Percentiles rank a stretch among this genome's conserved stretches.
phyloP scores from a whole-genome alignment of 2,797 vertebrate species.

The Cheirogaleus major region DNA sequence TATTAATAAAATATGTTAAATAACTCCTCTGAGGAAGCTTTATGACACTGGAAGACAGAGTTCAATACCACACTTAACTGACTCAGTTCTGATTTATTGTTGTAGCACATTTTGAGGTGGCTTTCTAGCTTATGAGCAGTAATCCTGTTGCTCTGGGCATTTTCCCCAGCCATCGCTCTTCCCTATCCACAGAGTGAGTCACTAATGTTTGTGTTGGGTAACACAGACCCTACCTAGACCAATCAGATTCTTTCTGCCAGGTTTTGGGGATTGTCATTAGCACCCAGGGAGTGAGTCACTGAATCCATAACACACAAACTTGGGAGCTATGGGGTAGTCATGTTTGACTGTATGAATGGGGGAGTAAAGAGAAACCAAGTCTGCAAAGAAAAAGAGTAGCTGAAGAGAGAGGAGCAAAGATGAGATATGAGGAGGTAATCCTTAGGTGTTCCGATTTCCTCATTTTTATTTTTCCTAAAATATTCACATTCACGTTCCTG shows the following conservation, averaged over 20 bases:
- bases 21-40: neutral
- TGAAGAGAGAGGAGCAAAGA: neutral
- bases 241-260: neutral
- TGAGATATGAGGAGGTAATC: neutral
- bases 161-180: neutral
- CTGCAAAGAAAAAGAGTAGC: neutral
- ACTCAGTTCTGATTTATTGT: neutral
- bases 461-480: neutral
- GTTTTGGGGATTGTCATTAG: neutral
- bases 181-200: neutral
- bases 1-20: neutral
- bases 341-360: neutral
- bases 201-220: neutral
- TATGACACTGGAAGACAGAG: neutral
- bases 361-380: neutral
- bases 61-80: neutral
- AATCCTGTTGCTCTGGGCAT: neutral
- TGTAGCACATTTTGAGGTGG: neutral
- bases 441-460: neutral
- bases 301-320: neutral
- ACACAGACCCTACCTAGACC: neutral
- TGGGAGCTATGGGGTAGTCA: neutral
- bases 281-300: neutral
- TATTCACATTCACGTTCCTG: neutral
- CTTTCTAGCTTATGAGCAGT: neutral